These are phyloP conservation scores for Nomada ruficornis DNA, from an alignment of 2,888 invertebrate genomes.

Conservation along the genomic window DNA sequence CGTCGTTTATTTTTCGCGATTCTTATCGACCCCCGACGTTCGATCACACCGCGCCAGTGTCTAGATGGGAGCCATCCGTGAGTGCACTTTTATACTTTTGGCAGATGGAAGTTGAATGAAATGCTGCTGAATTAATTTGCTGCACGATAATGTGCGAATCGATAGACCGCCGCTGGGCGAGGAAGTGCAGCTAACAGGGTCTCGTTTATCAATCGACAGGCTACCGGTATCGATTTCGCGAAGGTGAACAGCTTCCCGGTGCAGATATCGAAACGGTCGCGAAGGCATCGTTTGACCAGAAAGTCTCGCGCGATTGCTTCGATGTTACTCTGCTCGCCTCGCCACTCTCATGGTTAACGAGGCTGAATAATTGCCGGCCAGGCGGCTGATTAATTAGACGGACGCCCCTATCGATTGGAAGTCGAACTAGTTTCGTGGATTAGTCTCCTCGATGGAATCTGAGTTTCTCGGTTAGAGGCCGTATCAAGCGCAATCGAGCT, in stretches of 20 bases:
- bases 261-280: slow-evolving; percentile 3
- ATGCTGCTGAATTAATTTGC: slow-evolving; percentile 61
- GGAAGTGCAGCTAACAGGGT: slow-evolving; percentile 28
- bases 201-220: slow-evolving; percentile 56
- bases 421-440: slow-evolving; percentile 12
- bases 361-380: slow-evolving; percentile 32
- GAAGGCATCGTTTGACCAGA: slow-evolving; percentile 35
- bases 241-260: slow-evolving; percentile 41
- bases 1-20: slow-evolving; percentile 58
- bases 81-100: neutral
- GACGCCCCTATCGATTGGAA: slow-evolving; percentile 26
- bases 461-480: neutral
- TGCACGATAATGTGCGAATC: slow-evolving; percentile 33
- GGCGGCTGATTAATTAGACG: slow-evolving; percentile 33
- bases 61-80: slow-evolving; percentile 21
- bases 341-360: slow-evolving; percentile 25
- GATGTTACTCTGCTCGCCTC: neutral
- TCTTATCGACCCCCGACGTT: slow-evolving; percentile 51
- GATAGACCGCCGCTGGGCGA: slow-evolving; percentile 31
- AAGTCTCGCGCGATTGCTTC: slow-evolving; percentile 12
- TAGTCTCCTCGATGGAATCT: neutral
- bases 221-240: slow-evolving; percentile 49
- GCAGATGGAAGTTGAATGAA: slow-evolving; percentile 12
- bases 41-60: slow-evolving; percentile 42
- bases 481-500: too few relatives aligned